Conservation (phyloP, 2,797 vertebrate genomes). For the Hemitrygon akajei region DNA sequence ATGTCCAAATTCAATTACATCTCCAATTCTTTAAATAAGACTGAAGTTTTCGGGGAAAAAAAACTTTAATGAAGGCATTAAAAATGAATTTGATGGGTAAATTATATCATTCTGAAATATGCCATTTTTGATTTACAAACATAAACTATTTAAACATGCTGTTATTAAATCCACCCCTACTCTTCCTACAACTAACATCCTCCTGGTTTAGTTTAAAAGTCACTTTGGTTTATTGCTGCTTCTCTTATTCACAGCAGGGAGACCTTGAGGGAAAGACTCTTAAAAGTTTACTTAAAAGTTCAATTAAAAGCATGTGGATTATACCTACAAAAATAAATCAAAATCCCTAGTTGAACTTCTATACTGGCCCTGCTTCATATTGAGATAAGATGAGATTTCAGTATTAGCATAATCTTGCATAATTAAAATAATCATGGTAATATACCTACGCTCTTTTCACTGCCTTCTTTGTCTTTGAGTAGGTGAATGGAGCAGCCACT, state of each 20-base stretch:
- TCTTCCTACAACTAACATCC: neutral
- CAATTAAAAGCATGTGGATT: neutral
- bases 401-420: neutral
- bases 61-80: neutral
- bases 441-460: neutral
- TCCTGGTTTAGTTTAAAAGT: neutral
- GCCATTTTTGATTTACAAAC: neutral
- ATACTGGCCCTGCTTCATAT: neutral
- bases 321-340: neutral
- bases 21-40: neutral
- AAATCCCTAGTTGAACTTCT: neutral
- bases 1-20: neutral
- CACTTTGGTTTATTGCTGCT: neutral
- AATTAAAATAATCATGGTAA: neutral
- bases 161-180: neutral
- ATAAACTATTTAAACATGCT: neutral
- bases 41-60: neutral
- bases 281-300: neutral
- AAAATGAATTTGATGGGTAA: neutral
- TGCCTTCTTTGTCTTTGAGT: neutral
- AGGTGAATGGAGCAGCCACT: too few species aligned
- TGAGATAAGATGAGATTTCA: neutral
- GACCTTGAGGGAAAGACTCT: neutral
- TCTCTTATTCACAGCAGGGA: neutral
- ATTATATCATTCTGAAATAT: neutral